phyloP scores from a whole-genome alignment of 1,140 invertebrate species.

The Pseudomyrmex dendroicus region DNA sequence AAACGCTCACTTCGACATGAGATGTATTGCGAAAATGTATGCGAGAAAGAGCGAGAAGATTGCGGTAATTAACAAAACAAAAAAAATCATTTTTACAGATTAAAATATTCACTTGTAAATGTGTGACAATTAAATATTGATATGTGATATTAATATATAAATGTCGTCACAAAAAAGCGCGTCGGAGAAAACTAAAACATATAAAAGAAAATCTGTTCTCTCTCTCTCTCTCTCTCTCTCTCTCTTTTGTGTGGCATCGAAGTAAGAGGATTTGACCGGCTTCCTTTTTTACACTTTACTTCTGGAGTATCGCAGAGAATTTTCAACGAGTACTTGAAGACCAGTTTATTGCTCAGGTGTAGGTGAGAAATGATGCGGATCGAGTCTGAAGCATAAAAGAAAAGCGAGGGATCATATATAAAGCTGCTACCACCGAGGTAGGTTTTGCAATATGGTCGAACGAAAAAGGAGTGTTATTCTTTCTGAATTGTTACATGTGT shows the following conservation, averaged over 20 bases:
- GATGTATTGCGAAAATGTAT: no score
- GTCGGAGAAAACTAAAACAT: neutral
- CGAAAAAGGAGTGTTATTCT: slow-evolving; percentile 60
- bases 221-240: slow-evolving; percentile 6
- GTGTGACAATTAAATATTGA: slow-evolving; percentile 24
- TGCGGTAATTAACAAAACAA: no score
- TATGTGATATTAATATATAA: neutral
- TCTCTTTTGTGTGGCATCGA: neutral
- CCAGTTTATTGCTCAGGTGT: slow-evolving; percentile 69
- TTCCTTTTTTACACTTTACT: slow-evolving; percentile 40
- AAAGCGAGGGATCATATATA: slow-evolving; percentile 69
- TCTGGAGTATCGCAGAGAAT: slow-evolving; percentile 53
- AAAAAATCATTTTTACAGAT: no score
- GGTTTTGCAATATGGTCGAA: slow-evolving; percentile 17
- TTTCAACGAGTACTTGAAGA: slow-evolving; percentile 64
- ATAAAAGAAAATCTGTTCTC: slow-evolving; percentile 29
- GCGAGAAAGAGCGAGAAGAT: no score
- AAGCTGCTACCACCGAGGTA: slow-evolving; percentile 49
- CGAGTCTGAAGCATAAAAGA: slow-evolving; percentile 62
- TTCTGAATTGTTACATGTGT: slow-evolving; percentile 32
- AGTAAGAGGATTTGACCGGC: slow-evolving; percentile 14
- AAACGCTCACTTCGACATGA: no score
- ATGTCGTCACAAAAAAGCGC: neutral
- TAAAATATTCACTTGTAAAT: no score
- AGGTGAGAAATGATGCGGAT: slow-evolving; percentile 69